Conservation (phyloP, 2,113 vertebrate genomes). For the Sula dactylatra region DNA sequence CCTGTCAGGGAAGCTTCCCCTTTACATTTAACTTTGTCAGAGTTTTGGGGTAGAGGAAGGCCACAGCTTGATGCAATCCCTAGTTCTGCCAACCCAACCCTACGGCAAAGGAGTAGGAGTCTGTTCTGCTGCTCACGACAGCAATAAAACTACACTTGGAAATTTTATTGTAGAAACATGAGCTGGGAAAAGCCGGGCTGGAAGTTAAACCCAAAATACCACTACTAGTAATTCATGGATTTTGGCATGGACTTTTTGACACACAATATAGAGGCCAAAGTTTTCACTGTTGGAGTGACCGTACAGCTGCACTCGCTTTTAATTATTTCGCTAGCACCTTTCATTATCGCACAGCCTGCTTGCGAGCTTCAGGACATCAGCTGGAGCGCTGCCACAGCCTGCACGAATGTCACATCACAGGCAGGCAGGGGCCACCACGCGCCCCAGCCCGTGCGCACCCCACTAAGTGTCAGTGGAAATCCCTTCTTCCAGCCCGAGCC, state of each 20-base stretch:
- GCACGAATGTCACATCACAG: neutral
- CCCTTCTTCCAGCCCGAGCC: neutral
- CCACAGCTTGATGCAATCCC: neutral
- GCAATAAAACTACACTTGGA: neutral
- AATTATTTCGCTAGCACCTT: neutral
- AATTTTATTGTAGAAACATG: neutral
- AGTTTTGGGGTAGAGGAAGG: neutral
- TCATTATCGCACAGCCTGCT: neutral
- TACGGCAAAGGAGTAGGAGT: neutral
- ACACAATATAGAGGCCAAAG: neutral
- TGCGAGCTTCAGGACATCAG: fast-evolving
- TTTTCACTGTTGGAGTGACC: neutral
- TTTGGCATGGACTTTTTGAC: neutral
- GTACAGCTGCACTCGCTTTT: neutral
- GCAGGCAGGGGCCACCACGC: fast-evolving
- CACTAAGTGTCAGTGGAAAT: neutral
- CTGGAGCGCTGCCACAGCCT: neutral
- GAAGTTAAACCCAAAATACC: slow-evolving; percentile 10
- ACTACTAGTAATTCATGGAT: slow-evolving; percentile 12
- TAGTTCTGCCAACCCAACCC: neutral
- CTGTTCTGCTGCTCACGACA: neutral
- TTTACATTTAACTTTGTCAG: neutral
- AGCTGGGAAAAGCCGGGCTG: neutral
- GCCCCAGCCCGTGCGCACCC: fast-evolving
- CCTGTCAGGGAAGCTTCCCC: neutral